Conservation (phyloP, 2,888 invertebrate species). For the Hyposoter didymator region DNA sequence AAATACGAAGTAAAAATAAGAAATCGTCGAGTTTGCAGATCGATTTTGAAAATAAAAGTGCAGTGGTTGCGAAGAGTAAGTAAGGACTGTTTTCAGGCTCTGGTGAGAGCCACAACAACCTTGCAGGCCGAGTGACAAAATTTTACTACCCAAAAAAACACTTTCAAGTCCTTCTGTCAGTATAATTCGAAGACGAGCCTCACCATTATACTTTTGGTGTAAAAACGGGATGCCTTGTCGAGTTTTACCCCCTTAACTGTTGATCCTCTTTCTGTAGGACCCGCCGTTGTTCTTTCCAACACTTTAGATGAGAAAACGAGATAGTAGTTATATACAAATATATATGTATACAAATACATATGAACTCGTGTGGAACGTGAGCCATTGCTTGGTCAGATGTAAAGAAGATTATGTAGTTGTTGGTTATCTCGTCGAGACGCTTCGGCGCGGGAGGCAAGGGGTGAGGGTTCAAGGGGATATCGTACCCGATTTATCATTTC, state of each 20-base stretch:
- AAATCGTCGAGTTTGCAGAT: background rate
- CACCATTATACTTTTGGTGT: constrained; percentile 15
- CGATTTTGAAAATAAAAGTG: background rate
- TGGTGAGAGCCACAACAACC: background rate
- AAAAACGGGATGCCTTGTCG: constrained; percentile 29
- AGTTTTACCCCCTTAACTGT: constrained; percentile 27
- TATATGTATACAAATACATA: background rate
- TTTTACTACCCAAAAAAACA: constrained; percentile 19
- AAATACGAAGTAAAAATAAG: background rate
- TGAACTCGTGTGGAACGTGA: background rate
- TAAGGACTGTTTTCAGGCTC: background rate
- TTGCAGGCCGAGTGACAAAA: constrained; percentile 17
- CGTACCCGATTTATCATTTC: constrained; percentile 68
- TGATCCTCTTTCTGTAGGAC: constrained; percentile 48
- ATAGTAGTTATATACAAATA: background rate
- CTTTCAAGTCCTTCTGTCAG: background rate
- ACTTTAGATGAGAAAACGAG: constrained; percentile 55
- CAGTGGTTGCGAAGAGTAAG: background rate
- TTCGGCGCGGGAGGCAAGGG: constrained; percentile 19
- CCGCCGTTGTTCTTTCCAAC: constrained; percentile 55
- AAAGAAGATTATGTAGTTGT: constrained; percentile 52
- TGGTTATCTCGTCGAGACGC: constrained; percentile 49
- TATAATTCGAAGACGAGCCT: constrained; percentile 2
- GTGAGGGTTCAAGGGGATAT: constrained; percentile 61
- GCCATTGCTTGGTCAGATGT: constrained; percentile 52